Percentiles rank a stretch among this genome's conserved stretches.
These are phyloP conservation scores for Gracilinanus agilis DNA, from an alignment of 2,113 vertebrate species.

Conservation along the genomic window DNA sequence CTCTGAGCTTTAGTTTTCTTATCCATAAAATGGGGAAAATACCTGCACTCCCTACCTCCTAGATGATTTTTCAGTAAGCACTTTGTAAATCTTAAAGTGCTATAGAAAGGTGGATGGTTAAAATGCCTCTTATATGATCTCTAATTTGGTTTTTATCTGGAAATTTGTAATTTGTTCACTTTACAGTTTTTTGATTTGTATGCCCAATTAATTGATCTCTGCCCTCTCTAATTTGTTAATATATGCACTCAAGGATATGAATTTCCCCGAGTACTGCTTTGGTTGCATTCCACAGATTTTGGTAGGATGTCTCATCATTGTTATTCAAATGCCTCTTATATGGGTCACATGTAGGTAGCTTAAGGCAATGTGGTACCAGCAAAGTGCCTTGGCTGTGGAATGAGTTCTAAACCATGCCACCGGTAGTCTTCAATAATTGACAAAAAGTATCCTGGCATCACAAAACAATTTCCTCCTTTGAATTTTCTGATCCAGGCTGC, in stretches of 20 bases:
- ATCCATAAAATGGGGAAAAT: not conserved
- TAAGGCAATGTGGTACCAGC: not conserved
- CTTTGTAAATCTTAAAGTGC: not conserved
- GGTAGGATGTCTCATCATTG: no score
- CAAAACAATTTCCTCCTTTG: not conserved
- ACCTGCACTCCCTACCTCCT: not conserved
- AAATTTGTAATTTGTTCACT: no score
- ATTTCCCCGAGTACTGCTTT: no score
- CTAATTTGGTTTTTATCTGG: no score
- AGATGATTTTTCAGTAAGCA: not conserved
- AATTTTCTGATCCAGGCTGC: not conserved
- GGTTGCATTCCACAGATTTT: no score
- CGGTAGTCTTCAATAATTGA: not conserved
- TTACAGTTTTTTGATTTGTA: no score
- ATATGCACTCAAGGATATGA: no score
- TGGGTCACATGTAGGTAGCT: not conserved
- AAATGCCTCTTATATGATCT: no score
- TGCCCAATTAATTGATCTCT: no score
- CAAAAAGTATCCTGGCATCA: not conserved
- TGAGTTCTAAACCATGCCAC: not conserved
- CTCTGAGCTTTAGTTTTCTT: not conserved
- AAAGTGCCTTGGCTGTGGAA: not conserved
- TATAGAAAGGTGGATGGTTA: not conserved
- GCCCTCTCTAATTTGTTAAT: no score
- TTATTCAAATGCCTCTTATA: not conserved